Conservation (phyloP, 2,888 invertebrate genomes). For the Meteorus colon region DNA sequence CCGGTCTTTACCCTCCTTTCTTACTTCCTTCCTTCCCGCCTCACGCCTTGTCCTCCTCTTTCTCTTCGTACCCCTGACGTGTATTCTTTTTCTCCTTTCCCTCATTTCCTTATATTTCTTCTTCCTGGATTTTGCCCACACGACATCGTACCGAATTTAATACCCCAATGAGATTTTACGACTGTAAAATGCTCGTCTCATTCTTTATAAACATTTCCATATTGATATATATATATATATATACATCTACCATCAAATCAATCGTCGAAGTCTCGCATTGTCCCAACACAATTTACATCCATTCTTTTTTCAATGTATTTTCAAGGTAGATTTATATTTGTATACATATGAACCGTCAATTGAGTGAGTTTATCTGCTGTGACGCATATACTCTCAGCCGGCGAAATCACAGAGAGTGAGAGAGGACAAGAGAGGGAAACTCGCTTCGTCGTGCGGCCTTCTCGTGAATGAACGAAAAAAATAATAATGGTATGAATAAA, state of each 20-base stretch:
- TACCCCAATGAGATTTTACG: neutral
- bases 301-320: neutral
- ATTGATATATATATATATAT: neutral
- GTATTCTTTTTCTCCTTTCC: neutral
- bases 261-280: neutral
- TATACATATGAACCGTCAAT: conserved; percentile 3
- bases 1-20: conserved; percentile 50
- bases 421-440: neutral
- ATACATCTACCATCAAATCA: neutral
- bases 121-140: conserved; percentile 11
- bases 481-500: neutral
- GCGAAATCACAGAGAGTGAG: neutral
- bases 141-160: conserved; percentile 20
- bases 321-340: conserved; percentile 7
- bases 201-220: neutral
- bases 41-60: conserved; percentile 27
- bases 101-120: conserved; percentile 9
- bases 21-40: conserved; percentile 58
- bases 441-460: neutral
- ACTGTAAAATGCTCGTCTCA: neutral
- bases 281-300: conserved; percentile 15
- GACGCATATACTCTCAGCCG: neutral
- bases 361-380: conserved; percentile 1
- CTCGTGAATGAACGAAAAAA: conserved; percentile 17
- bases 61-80: conserved; percentile 3